Conservation (phyloP, 2,797 vertebrate species). For the Clangula hyemalis region DNA sequence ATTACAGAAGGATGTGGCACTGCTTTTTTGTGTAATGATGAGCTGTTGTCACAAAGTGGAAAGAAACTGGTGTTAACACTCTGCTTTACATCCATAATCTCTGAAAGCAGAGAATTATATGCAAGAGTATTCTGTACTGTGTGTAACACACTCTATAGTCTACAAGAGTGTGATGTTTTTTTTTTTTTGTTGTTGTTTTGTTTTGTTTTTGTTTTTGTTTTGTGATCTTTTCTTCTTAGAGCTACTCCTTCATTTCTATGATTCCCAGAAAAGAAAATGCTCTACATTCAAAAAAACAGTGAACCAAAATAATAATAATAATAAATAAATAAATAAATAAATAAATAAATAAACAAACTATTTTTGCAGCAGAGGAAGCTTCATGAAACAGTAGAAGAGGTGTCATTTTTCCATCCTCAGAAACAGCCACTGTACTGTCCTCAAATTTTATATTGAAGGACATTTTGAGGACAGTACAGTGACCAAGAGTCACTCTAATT, state of each 20-base stretch:
- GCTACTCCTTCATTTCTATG: background rate
- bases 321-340: background rate
- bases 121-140: background rate
- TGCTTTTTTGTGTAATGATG: background rate
- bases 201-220: too few species aligned
- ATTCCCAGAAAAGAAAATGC: fast-evolving
- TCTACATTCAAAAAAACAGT: background rate
- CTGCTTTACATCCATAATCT: background rate
- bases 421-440: background rate
- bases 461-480: background rate
- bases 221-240: background rate
- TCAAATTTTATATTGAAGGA: background rate
- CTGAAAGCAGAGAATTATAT: background rate
- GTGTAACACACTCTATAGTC: background rate
- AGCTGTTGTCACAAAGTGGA: background rate
- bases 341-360: background rate
- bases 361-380: background rate
- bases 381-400: fast-evolving
- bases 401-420: background rate
- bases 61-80: background rate
- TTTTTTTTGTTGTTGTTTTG: too few species aligned
- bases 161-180: background rate
- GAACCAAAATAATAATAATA: background rate
- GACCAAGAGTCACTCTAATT: background rate
- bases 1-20: background rate